Evolutionary conservation across 2,888 invertebrate species (phyloP).

Genomic region (Luffia ferchaultella): DNA sequence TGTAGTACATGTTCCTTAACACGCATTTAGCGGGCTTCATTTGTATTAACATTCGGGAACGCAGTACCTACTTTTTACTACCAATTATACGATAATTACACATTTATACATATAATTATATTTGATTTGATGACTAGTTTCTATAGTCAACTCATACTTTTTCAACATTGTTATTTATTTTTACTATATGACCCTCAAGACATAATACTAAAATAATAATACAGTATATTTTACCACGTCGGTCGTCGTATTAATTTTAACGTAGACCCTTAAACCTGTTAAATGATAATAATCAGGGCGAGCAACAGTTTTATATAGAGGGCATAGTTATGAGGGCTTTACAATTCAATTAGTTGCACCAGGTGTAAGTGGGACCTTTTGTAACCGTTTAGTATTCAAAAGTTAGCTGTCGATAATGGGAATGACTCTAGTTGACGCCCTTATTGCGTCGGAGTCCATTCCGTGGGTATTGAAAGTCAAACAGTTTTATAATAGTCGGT

Average conservation of each 20-base stretch:
- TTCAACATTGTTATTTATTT: too few relatives aligned
- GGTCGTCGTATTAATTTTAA: not conserved
- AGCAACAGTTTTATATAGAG: not conserved
- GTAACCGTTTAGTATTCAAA: not conserved
- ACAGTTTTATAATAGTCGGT: conserved; percentile 3
- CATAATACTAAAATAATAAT: not conserved
- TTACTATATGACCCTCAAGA: too few relatives aligned
- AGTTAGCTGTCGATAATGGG: not conserved
- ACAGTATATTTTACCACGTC: not conserved
- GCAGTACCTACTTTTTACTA: too few relatives aligned
- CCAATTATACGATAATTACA: too few relatives aligned
- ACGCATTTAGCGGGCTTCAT: too few relatives aligned
- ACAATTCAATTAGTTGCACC: not conserved
- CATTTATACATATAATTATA: too few relatives aligned
- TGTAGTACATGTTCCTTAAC: too few relatives aligned
- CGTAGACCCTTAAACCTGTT: not conserved
- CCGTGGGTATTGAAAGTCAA: conserved; percentile 3
- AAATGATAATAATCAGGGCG: not conserved
- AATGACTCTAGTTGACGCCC: not conserved
- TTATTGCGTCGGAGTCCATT: not conserved
- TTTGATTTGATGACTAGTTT: too few relatives aligned
- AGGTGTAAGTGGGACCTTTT: not conserved
- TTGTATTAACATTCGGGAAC: too few relatives aligned
- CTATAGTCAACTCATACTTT: too few relatives aligned
- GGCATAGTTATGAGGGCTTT: not conserved